Evolutionary conservation across 2,888 invertebrate genomes (phyloP), one percentile per base, ranked within the genome.

Genomic region (Flexamia atlantica): DNA sequence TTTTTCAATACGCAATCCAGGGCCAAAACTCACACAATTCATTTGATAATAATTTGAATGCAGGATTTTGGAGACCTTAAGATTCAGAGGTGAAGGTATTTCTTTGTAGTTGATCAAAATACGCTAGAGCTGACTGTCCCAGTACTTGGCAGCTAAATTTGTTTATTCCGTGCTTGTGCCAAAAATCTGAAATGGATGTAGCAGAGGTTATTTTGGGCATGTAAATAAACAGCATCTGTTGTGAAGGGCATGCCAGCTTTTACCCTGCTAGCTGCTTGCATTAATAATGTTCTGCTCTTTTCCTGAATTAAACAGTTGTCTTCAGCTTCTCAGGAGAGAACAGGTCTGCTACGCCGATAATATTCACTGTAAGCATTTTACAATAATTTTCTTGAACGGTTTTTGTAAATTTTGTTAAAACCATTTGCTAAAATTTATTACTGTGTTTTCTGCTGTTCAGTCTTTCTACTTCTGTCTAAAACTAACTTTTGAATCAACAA

Each of bases 151-250:
- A 70, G 32, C 20, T 1, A 36, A 70, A 20, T 70, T 36, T 76
- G 76, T 76, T 76, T 76, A 76, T 50, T 25, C 25, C 0, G 14
- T 1, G 28, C 76, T 9, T 4, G 17, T 76, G 76, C 46, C 76
- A 76, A 76, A 50, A 12, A 28, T 28, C 40, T 46, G 12, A 46
- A 76, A 46, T 76, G 25, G 3, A 46, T n/a, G 14, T 23, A 17
- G 25, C 30, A 40, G 46, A 20, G 10, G 50, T 46, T 76, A 76
- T 76, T 76, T 28, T 40, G n/a, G 50, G 76, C 36, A 36, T 76
- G 76, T 76, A 76, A 46, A 76, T 76, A 76, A 76, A 76, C 36
- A 14, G 42, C 76, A 76, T 42, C 25, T 46, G 76, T 23, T 28
- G 28, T 12, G 50, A n/a, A 36, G 23, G 36, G 9, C 36, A 76